Evolutionary conservation across 2,113 vertebrate species (phyloP).

Genomic region (Sisor rabdophorus): DNA sequence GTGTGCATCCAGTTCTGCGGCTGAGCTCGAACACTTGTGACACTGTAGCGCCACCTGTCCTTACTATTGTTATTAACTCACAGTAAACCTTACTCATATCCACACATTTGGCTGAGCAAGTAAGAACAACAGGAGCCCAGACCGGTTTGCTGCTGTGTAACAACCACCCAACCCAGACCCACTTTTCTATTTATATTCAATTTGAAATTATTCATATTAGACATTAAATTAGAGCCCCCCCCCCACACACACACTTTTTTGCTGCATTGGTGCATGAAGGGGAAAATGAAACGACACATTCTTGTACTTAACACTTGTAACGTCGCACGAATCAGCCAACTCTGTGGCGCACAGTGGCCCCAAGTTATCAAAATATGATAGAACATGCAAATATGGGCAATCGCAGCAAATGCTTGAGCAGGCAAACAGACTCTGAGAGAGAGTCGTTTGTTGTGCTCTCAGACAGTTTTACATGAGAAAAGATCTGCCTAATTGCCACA

Average conservation of each 20-base stretch:
- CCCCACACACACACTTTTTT: slow-evolving; percentile 1
- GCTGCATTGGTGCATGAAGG: slow-evolving; percentile 51
- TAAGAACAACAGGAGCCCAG: slow-evolving; percentile 19
- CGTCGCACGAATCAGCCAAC: slow-evolving; percentile 61
- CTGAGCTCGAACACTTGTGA: slow-evolving; percentile 19
- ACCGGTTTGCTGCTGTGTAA: slow-evolving; percentile 11
- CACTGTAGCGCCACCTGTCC: slow-evolving; percentile 51
- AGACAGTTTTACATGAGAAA: slow-evolving; percentile 76
- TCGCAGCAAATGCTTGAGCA: slow-evolving; percentile 67
- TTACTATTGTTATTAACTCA: slow-evolving; percentile 14
- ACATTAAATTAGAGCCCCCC: slow-evolving; percentile 47
- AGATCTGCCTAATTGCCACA: slow-evolving; percentile 72
- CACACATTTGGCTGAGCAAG: slow-evolving; percentile 26
- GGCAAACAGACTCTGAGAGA: slow-evolving; percentile 54
- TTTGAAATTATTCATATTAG: slow-evolving; percentile 45
- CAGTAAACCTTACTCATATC: slow-evolving; percentile 6
- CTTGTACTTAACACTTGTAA: slow-evolving; percentile 67
- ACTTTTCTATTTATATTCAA: slow-evolving; percentile 37
- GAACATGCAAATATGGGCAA: slow-evolving; percentile 72
- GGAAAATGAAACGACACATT: slow-evolving; percentile 51
- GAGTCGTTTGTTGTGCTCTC: slow-evolving; percentile 75
- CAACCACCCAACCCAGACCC: not conserved
- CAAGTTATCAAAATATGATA: slow-evolving; percentile 68
- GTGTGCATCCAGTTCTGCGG: not conserved
- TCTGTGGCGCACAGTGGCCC: slow-evolving; percentile 51